phyloP scores from a whole-genome alignment of 2,888 invertebrate genomes.

The Pinctada fucata region DNA sequence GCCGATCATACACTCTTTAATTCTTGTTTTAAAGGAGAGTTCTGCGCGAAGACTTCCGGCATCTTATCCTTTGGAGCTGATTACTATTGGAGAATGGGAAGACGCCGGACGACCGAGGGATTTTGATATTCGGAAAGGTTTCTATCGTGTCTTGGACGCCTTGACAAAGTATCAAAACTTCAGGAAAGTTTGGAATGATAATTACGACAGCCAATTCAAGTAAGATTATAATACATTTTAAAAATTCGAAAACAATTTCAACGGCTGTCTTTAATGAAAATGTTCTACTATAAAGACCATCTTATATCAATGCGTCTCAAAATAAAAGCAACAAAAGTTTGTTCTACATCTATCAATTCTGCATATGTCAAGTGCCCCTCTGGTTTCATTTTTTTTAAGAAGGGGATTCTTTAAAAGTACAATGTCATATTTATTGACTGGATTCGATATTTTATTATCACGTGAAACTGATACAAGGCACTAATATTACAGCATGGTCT shows the following conservation, averaged over 20 bases:
- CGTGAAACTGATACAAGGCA: too few relatives aligned
- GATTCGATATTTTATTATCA: too few relatives aligned
- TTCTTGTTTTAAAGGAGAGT: neutral
- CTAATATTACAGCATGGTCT: too few relatives aligned
- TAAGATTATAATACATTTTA: too few relatives aligned
- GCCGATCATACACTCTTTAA: too few relatives aligned
- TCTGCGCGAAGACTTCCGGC: slow-evolving; percentile 20
- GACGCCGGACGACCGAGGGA: slow-evolving; percentile 27
- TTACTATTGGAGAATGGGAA: slow-evolving; percentile 37
- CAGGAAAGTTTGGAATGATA: slow-evolving; percentile 9
- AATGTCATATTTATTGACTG: too few relatives aligned
- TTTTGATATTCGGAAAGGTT: slow-evolving; percentile 32
- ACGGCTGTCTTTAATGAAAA: neutral
- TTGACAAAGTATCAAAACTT: slow-evolving; percentile 5
- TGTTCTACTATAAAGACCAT: neutral
- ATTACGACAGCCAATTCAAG: neutral
- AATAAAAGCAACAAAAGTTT: too few relatives aligned
- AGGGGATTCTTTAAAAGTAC: too few relatives aligned
- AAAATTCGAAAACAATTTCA: neutral
- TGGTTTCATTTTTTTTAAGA: too few relatives aligned
- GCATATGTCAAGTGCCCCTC: too few relatives aligned
- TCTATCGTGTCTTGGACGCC: slow-evolving; percentile 20
- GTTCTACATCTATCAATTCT: too few relatives aligned
- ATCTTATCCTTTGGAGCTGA: slow-evolving; percentile 45
- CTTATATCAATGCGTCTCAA: neutral